Percentiles rank a stretch among this genome's conserved stretches.
phyloP scores from a whole-genome alignment of 2,113 vertebrate species.

The Danionella cerebrum region DNA sequence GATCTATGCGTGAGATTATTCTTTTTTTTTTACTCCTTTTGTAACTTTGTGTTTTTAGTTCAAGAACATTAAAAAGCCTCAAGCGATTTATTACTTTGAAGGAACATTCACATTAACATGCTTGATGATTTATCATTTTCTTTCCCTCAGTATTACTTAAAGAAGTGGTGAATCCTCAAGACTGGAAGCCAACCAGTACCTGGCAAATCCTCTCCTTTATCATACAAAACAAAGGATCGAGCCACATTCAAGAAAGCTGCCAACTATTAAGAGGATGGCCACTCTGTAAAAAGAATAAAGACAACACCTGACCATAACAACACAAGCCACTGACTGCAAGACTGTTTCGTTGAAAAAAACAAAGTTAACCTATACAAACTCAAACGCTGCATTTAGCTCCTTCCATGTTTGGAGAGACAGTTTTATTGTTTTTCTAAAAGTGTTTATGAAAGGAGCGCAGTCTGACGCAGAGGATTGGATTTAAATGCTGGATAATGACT shows the following conservation, averaged over 20 bases:
- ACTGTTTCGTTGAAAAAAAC: background rate
- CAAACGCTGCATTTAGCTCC: background rate
- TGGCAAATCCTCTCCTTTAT: slow-evolving; percentile 2
- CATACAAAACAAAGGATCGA: background rate
- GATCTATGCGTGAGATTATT: too few species aligned
- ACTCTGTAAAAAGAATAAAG: background rate
- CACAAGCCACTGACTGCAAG: background rate
- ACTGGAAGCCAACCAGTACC: slow-evolving; percentile 13
- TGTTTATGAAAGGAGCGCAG: background rate
- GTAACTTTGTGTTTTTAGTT: too few species aligned
- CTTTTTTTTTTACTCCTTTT: too few species aligned
- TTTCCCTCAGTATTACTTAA: background rate
- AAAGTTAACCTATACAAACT: background rate
- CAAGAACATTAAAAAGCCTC: too few species aligned
- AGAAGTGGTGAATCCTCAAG: slow-evolving; percentile 9
- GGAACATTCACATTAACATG: background rate
- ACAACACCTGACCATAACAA: too few species aligned
- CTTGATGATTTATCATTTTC: background rate
- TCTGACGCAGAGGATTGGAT: background rate
- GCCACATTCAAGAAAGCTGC: background rate
- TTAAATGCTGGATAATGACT: background rate
- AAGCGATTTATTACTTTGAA: too few species aligned
- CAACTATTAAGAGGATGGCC: background rate
- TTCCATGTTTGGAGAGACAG: background rate
- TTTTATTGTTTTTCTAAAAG: slow-evolving; percentile 4